A percentile compares a stretch with the other conserved stretches of the same genome.
Evolutionary conservation across 2,888 invertebrate genomes (phyloP).

Genomic region (Matsumyia berberina): DNA sequence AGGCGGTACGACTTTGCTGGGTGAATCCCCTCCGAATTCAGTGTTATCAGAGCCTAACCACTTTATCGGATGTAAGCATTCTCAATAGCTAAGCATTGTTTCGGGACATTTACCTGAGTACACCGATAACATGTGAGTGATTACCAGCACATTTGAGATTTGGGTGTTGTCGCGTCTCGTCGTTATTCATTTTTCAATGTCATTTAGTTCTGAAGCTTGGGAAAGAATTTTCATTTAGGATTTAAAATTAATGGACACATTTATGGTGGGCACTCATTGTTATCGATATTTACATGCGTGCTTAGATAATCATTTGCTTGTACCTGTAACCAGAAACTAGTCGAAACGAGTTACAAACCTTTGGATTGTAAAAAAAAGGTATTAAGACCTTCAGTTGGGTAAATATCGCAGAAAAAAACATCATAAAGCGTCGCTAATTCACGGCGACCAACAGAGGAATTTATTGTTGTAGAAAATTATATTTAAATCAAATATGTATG

Average conservation of each 20-base stretch:
- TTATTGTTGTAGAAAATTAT: slow-evolving; percentile 3
- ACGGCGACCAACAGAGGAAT: slow-evolving; percentile 14
- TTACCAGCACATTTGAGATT: slow-evolving; percentile 10
- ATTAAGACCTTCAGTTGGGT: slow-evolving; percentile 11
- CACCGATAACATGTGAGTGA: slow-evolving; percentile 43
- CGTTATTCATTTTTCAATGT: slow-evolving; percentile 30
- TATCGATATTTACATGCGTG: slow-evolving; percentile 26
- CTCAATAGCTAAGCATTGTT: slow-evolving; percentile 1
- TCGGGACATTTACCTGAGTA: slow-evolving; percentile 15
- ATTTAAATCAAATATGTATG: slow-evolving; percentile 11
- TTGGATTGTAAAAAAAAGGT: neutral
- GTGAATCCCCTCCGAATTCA: slow-evolving; percentile 23
- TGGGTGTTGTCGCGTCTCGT: slow-evolving; percentile 40
- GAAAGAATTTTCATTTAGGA: slow-evolving; percentile 6
- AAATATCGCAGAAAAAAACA: slow-evolving; percentile 16
- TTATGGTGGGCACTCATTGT: slow-evolving; percentile 23
- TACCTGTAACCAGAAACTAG: slow-evolving; percentile 16
- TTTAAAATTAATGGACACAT: slow-evolving; percentile 8
- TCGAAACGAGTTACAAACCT: neutral
- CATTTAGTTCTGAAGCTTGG: slow-evolving; percentile 22
- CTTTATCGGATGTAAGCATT: slow-evolving; percentile 23
- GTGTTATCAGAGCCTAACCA: slow-evolving; percentile 36
- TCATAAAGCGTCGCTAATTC: slow-evolving; percentile 15
- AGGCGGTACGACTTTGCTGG: neutral
- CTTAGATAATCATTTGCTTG: slow-evolving; percentile 13